These are phyloP conservation scores for Sminthurinus signatus DNA, from an alignment of 1,140 invertebrate species.

Conservation along the genomic window DNA sequence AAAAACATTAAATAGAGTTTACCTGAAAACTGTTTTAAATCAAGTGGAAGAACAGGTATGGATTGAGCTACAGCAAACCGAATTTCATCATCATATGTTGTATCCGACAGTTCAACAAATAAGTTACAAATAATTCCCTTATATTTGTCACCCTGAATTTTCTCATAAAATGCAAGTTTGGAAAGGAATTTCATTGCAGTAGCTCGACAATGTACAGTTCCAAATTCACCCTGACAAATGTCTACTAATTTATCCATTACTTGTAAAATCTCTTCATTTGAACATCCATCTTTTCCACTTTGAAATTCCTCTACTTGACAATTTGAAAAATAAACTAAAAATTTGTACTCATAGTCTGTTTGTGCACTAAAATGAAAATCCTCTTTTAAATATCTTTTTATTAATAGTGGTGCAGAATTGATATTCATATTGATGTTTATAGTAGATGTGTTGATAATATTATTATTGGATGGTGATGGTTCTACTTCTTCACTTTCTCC, in stretches of 20 bases:
- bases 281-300: no score
- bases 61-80: background rate
- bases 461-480: no score
- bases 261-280: background rate
- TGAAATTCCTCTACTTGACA: background rate
- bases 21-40: background rate
- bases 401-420: no score
- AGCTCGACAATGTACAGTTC: background rate
- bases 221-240: conserved; percentile 2
- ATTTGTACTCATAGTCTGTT: conserved; percentile 1
- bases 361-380: background rate
- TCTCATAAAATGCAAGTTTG: background rate
- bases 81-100: conserved; percentile 9
- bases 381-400: background rate
- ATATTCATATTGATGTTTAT: no score
- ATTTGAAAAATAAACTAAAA: background rate
- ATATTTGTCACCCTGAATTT: no score
- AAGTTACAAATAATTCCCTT: background rate
- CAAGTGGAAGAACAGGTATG: background rate
- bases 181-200: background rate
- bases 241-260: background rate
- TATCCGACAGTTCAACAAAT: background rate
- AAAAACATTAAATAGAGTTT: background rate
- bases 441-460: no score
- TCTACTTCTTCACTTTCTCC: no score